These are phyloP conservation scores for Ochlodes sylvanus DNA, from an alignment of 2,888 invertebrate genomes.

Conservation along the genomic window DNA sequence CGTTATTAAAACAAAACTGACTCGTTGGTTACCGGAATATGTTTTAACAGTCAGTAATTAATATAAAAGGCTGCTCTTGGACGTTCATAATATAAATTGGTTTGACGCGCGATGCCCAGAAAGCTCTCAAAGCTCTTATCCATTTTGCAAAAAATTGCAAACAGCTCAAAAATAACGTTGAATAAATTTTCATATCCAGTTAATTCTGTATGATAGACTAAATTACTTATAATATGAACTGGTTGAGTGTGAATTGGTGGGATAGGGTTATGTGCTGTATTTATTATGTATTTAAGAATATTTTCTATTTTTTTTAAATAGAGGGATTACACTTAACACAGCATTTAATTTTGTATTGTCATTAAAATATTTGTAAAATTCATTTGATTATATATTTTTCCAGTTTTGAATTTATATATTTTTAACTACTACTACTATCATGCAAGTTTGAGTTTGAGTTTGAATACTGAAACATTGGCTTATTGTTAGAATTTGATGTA, in stretches of 20 bases:
- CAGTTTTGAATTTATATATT: no score
- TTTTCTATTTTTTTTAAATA: no score
- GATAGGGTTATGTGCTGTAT: no score
- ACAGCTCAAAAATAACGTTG: conserved; percentile 18
- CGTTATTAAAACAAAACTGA: neutral
- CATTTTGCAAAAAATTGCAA: conserved; percentile 28
- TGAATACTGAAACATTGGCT: no score
- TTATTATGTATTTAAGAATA: no score
- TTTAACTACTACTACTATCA: no score
- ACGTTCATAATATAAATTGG: conserved; percentile 35
- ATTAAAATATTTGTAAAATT: no score
- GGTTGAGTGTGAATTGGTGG: neutral
- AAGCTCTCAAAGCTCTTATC: conserved; percentile 34
- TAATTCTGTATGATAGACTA: conserved; percentile 7
- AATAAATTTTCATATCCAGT: conserved; percentile 4
- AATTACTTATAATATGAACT: neutral
- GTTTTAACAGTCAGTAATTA: conserved; percentile 36
- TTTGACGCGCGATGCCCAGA: conserved; percentile 32
- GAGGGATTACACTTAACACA: no score
- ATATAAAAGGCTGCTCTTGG: conserved; percentile 33
- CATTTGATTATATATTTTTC: no score
- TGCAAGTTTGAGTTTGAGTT: no score
- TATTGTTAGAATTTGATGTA: no score
- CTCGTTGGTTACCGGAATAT: conserved; percentile 1
- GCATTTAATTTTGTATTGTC: no score